Conservation (phyloP, 2,113 vertebrate genomes). For the Fregata magnificens region DNA sequence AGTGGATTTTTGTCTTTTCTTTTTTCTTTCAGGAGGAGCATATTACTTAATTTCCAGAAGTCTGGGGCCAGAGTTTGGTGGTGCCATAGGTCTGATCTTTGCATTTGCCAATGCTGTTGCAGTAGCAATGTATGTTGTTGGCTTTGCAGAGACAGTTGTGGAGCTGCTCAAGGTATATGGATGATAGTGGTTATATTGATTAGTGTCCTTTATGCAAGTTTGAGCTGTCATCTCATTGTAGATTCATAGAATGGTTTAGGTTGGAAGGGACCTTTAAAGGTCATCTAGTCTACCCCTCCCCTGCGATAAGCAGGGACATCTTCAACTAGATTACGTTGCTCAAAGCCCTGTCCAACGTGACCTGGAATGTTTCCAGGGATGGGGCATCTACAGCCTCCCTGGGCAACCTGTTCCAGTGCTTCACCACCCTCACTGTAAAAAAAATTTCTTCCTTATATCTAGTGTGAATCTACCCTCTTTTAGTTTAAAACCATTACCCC, state of each 20-base stretch:
- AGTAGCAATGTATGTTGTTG: slow-evolving; percentile 99
- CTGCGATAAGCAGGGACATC: not conserved
- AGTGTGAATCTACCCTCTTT: not conserved
- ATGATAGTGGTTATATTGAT: not conserved
- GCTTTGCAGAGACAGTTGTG: slow-evolving; percentile 95
- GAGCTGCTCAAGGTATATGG: slow-evolving; percentile 83
- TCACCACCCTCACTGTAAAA: rapidly evolving
- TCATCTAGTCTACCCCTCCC: not conserved
- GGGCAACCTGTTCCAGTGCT: not conserved
- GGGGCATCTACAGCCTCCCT: not conserved
- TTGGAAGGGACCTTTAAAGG: not conserved
- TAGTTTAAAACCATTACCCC: not conserved
- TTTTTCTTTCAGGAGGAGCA: slow-evolving; percentile 83
- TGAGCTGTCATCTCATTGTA: not conserved
- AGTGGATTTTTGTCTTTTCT: not conserved
- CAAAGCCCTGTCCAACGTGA: rapidly evolving
- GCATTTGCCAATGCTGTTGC: slow-evolving; percentile 98
- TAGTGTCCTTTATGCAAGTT: not conserved
- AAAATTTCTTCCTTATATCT: not conserved
- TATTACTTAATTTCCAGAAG: slow-evolving; percentile 98
- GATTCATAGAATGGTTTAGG: not conserved
- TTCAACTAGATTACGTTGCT: rapidly evolving
- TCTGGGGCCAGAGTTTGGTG: slow-evolving; percentile 96
- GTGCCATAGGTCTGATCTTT: slow-evolving; percentile 96
- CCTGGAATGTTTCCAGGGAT: not conserved